These are phyloP conservation scores for Paragorgia papillata DNA, from an alignment of 92 coral and sea anemone genomes.

Conservation along the genomic window DNA sequence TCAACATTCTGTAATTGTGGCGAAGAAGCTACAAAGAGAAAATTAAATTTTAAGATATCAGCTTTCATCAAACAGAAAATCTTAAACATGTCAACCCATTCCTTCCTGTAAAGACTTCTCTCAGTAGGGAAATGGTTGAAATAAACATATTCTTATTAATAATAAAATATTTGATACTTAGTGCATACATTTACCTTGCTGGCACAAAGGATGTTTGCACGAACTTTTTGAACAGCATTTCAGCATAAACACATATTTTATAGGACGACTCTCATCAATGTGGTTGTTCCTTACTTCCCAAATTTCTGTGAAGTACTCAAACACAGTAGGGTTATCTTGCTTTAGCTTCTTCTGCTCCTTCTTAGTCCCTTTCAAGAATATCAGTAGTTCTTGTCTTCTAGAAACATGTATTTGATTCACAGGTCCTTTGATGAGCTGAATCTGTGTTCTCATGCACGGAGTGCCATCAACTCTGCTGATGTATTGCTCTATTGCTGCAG, in stretches of 20 bases:
- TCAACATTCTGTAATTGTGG: not conserved
- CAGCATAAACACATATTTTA: constrained; percentile 47
- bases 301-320: constrained; percentile 16
- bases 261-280: constrained; percentile 44
- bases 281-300: constrained; percentile 50
- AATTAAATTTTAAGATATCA: not conserved
- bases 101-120: no score
- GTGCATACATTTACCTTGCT: constrained; percentile 7
- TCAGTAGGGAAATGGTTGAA: no score
- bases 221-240: constrained; percentile 49
- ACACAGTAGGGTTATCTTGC: constrained; percentile 13
- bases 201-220: constrained; percentile 51
- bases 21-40: not conserved
- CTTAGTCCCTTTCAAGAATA: constrained; percentile 43
- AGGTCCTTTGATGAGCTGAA: constrained; percentile 33
- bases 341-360: constrained; percentile 23
- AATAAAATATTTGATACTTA: no score
- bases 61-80: not conserved
- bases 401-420: constrained; percentile 8
- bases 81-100: no score
- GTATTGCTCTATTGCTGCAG: constrained; percentile 32
- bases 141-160: no score
- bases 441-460: constrained; percentile 49
- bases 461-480: no score
- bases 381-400: not conserved